Conservation (phyloP, 2,113 vertebrate genomes). For the Tinamus guttatus region DNA sequence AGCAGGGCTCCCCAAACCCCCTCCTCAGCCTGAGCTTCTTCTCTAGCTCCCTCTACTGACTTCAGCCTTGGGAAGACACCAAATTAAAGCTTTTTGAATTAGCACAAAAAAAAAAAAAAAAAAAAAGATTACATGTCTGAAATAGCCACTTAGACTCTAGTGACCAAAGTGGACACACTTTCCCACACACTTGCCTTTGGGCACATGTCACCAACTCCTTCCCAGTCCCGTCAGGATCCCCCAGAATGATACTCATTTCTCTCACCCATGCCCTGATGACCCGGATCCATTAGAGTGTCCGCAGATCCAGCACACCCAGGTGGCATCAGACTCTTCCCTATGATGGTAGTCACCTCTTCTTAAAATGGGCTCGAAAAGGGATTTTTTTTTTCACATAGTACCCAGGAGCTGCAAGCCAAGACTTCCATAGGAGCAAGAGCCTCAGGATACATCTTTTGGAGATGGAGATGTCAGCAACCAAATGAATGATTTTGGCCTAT, state of each 20-base stretch:
- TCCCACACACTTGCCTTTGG: not conserved
- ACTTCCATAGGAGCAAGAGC: not conserved
- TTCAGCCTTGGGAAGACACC: not conserved
- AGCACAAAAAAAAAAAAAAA: not conserved
- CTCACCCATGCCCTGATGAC: too few relatives aligned
- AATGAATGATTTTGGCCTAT: not conserved
- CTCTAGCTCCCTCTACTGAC: not conserved
- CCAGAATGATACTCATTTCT: not conserved
- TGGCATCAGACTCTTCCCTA: not conserved
- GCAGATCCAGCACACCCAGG: not conserved
- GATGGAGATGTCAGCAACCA: not conserved
- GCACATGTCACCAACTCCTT: not conserved
- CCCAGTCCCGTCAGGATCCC: not conserved
- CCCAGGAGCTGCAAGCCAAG: not conserved
- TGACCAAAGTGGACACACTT: not conserved
- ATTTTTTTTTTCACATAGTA: not conserved
- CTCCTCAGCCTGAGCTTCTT: not conserved
- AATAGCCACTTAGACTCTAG: not conserved
- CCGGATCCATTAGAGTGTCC: not conserved
- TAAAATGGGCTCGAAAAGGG: not conserved
- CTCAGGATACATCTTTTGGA: not conserved
- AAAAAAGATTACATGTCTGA: not conserved
- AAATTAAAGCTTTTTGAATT: not conserved
- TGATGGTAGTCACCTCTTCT: not conserved
- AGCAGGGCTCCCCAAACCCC: not conserved